Evolutionary conservation across 2,113 vertebrate genomes (phyloP).

Genomic region (Prietella phreatophila): DNA sequence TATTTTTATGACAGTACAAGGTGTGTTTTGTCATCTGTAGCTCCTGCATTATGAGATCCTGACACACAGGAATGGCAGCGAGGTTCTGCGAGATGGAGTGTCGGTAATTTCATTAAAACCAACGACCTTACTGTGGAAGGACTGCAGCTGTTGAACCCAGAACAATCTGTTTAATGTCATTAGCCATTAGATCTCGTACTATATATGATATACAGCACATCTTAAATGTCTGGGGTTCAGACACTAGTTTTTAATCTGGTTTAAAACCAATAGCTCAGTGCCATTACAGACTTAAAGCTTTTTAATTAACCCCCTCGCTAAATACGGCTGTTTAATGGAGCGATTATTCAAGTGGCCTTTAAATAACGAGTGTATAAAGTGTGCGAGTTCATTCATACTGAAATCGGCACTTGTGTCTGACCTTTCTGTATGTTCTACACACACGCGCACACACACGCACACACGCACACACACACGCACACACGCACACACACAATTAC

Average conservation of each 20-base stretch:
- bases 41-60: background rate
- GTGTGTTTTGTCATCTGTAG: background rate
- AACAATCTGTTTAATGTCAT: background rate
- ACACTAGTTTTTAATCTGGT: background rate
- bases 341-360: constrained; percentile 37
- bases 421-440: constrained; percentile 38
- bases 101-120: background rate
- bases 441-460: constrained; percentile 4
- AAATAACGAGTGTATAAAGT: constrained; percentile 27
- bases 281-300: background rate
- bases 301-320: background rate
- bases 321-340: constrained; percentile 29
- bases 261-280: background rate
- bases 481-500: background rate
- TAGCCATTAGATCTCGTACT: background rate
- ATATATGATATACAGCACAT: background rate
- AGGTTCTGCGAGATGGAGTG: background rate
- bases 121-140: background rate
- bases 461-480: background rate
- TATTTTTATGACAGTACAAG: constrained; percentile 5
- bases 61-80: background rate
- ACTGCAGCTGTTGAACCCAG: background rate
- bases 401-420: constrained; percentile 41
- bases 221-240: background rate
- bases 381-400: constrained; percentile 33